Conservation (phyloP, 1,140 invertebrate species). For the Platyura marginata region DNA sequence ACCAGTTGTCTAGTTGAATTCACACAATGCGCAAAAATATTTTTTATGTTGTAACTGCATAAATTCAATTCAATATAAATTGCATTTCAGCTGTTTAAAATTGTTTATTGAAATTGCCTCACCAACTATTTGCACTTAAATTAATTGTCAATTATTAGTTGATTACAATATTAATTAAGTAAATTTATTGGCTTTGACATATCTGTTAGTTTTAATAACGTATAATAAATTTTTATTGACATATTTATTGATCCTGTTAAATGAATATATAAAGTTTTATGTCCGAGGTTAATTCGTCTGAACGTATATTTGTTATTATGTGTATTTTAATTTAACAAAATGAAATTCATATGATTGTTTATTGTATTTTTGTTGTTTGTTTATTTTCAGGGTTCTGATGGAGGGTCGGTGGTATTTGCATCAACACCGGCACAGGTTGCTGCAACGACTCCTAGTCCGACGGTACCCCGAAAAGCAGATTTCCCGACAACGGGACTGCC, state of each 20-base stretch:
- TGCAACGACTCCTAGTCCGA: constrained; percentile 13
- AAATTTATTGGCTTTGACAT: not conserved
- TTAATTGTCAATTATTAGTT: not conserved
- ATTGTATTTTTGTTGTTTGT: too few relatives aligned
- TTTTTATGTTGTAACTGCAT: too few relatives aligned
- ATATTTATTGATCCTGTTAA: too few relatives aligned
- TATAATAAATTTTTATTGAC: not conserved
- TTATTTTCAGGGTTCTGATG: constrained; percentile 55
- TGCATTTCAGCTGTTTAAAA: too few relatives aligned
- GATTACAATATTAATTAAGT: not conserved
- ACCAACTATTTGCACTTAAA: not conserved
- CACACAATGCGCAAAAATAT: too few relatives aligned
- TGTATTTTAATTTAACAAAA: too few relatives aligned
- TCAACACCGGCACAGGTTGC: constrained; percentile 37
- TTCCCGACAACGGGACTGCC: constrained; percentile 8
- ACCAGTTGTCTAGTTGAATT: too few relatives aligned
- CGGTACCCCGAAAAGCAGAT: constrained; percentile 13
- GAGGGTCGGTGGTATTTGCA: constrained; percentile 54
- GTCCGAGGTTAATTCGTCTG: too few relatives aligned
- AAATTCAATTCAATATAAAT: too few relatives aligned
- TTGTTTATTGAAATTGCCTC: not conserved
- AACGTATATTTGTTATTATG: too few relatives aligned
- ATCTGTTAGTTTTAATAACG: not conserved
- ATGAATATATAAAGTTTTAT: too few relatives aligned
- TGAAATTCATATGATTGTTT: too few relatives aligned